Conservation (phyloP, 1,140 invertebrate genomes). For the Orchestia grillus region DNA sequence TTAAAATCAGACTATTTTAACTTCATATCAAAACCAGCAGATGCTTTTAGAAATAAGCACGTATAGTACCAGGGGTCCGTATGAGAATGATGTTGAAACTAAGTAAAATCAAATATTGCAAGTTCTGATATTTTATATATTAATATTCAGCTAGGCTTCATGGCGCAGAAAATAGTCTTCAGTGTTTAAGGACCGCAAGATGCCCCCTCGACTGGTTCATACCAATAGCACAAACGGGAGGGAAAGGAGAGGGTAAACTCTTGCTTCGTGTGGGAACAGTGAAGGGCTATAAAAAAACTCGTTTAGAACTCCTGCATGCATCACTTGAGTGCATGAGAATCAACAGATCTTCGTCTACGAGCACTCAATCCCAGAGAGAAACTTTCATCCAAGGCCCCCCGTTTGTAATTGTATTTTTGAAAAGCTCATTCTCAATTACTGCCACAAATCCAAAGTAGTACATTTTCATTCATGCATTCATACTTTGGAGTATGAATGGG, state of each 20-base stretch:
- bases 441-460: neutral
- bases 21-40: no score
- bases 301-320: neutral
- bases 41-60: no score
- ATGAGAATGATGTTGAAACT: neutral
- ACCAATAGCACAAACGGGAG: neutral
- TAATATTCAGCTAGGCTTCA: neutral
- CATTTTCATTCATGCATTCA: neutral
- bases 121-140: neutral
- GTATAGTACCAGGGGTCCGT: no score
- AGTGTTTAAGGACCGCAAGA: neutral
- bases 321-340: neutral
- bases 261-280: neutral
- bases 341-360: neutral
- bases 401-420: no score
- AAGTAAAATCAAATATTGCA: neutral
- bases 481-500: neutral
- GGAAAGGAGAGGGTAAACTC: neutral
- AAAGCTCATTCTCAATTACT: neutral
- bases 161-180: neutral
- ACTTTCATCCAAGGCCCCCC: neutral
- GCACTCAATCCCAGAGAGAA: neutral
- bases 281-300: neutral
- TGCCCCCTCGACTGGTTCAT: no score
- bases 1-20: no score